Evolutionary conservation across 2,888 invertebrate species (phyloP).

Genomic region (Andricus quercusramuli): DNA sequence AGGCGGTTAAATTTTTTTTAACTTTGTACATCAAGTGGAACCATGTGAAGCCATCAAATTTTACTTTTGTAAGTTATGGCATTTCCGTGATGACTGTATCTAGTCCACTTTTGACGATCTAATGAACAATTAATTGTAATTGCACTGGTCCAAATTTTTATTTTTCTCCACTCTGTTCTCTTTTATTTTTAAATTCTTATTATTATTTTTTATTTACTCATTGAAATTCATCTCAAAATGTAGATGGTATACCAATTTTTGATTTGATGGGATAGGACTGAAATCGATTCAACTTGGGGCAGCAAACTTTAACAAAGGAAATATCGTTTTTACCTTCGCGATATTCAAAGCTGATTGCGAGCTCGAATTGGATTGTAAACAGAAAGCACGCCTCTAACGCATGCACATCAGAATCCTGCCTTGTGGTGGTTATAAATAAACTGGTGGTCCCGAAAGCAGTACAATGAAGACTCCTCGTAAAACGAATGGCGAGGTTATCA

Average conservation of each 20-base stretch:
- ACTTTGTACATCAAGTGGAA: no score
- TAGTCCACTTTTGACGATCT: no score
- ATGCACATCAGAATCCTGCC: conserved; percentile 29
- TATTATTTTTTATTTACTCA: not conserved
- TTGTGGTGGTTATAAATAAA: conserved; percentile 31
- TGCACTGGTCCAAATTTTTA: no score
- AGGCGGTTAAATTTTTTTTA: no score
- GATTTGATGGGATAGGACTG: not conserved
- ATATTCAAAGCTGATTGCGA: conserved; percentile 15
- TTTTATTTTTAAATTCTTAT: not conserved
- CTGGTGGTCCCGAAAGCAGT: conserved; percentile 27
- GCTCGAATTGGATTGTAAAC: conserved; percentile 33
- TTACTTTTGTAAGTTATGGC: no score
- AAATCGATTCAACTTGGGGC: not conserved
- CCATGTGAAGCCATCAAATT: no score
- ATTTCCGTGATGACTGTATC: no score
- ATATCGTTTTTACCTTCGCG: conserved; percentile 24
- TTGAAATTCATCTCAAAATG: not conserved
- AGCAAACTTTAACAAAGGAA: conserved; percentile 14
- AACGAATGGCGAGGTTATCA: conserved; percentile 25
- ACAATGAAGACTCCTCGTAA: conserved; percentile 24
- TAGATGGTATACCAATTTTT: not conserved
- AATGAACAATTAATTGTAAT: not conserved
- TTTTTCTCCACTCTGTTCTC: no score
- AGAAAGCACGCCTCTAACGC: conserved; percentile 38